Base-by-base conservation (phyloP, 1,140 invertebrate genomes). In the Lepidurus apus region DNA sequence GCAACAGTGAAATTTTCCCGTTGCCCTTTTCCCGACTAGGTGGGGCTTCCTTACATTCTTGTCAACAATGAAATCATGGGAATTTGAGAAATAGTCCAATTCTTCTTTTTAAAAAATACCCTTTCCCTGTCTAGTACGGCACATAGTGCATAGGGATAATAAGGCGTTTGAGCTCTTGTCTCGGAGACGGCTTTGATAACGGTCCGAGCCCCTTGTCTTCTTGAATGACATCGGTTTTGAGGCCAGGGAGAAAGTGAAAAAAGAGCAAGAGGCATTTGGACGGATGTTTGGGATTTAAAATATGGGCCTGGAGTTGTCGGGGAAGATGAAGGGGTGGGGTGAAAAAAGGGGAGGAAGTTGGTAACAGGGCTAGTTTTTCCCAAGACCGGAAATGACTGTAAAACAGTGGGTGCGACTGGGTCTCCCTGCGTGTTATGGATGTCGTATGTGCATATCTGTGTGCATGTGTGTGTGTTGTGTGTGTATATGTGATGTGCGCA, bases 351-450 rank as follows among this genome's bases (percentile, higher is more conserved):
- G 8, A 11, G 21, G 53, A 21, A 17, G 53, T 34, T 3, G 21
- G 53, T 1, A 7, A 65, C 6, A 65, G 53, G 53, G 53, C 53
- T 21, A 11, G 6, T 13, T 65, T 65, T 65, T 65, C 21, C 53
- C 53, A 65, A 65, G 53, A 65, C 53, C 53, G 53, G 53, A 65
- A 65, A 65, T 65, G 53, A 65, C 53, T 65, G 53, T 65, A 65
- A 65, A 65, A 65, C 53, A 65, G 53, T 65, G 53, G 53, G 53
- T 65, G 53, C 53, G 53, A 65, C 53, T 65, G 53, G 53, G 53
- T 65, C 13, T 65, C 53, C 53, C 53, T 65, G 53, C 53, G 53
- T 65, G 53, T 65, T 65, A 65, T 65, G 53, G 53, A 1, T 65
- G 53, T 65, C 53, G 53, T 65, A 65, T 65, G 53, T 65, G 53